These are phyloP conservation scores for Hirudinaria manillensis DNA, from an alignment of 2,888 invertebrate genomes.

Conservation along the genomic window DNA sequence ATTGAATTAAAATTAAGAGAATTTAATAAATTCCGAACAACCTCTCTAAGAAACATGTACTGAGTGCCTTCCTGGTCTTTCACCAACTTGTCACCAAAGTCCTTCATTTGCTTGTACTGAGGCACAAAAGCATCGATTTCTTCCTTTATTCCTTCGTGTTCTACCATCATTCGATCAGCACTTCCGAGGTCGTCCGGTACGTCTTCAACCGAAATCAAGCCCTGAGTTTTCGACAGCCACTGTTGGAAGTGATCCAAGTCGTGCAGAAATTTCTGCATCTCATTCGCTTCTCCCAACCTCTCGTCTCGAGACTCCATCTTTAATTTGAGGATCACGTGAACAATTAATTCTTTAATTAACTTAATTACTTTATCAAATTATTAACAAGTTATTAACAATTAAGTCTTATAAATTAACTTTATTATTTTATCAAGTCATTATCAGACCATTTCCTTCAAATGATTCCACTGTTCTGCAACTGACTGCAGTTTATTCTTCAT, in stretches of 20 bases:
- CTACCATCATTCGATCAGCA: conserved; percentile 89
- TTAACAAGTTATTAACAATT: conserved; percentile 67
- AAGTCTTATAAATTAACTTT: too few species aligned
- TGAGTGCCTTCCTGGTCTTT: conserved; percentile 81
- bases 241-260: conserved; percentile 99
- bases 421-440: not conserved
- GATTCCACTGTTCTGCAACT: conserved; percentile 90
- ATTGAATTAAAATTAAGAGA: not conserved
- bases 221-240: conserved; percentile 78
- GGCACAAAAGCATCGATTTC: conserved; percentile 98
- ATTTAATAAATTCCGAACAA: conserved; percentile 34
- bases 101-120: conserved; percentile 98
- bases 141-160: conserved; percentile 95
- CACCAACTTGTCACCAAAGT: conserved; percentile 72
- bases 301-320: conserved; percentile 93
- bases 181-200: conserved; percentile 59
- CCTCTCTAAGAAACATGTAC: conserved; percentile 97
- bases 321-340: conserved; percentile 19
- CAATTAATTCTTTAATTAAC: too few species aligned
- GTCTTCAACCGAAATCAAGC: not conserved
- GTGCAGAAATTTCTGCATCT: conserved; percentile 75
- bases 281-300: conserved; percentile 95
- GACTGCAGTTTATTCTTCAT: conserved; percentile 69
- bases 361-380: not conserved
- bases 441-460: conserved; percentile 81